A percentile compares a stretch with the other conserved stretches of the same genome.
Conservation (phyloP, 2,113 vertebrate species). For the Genyomyrus donnyi region DNA sequence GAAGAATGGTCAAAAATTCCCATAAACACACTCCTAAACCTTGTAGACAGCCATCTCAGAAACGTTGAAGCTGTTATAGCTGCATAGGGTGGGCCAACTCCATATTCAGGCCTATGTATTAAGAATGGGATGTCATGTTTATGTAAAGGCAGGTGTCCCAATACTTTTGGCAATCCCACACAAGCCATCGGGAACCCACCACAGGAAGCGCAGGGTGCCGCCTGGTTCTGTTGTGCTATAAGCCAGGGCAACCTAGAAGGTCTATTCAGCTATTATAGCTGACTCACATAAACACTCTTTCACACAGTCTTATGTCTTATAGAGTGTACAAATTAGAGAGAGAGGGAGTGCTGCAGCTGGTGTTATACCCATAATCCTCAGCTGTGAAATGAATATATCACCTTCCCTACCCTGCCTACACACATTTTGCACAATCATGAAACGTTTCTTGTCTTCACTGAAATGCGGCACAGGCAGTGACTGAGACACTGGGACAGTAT, state of each 20-base stretch:
- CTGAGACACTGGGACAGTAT: background rate
- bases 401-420: background rate
- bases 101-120: no score
- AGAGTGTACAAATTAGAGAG: background rate
- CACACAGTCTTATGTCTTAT: background rate
- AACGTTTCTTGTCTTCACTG: background rate
- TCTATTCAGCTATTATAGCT: background rate
- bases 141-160: no score
- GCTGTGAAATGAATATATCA: background rate
- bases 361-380: background rate
- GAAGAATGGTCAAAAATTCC: no score
- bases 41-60: no score
- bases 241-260: background rate
- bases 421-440: background rate
- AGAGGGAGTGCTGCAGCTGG: background rate
- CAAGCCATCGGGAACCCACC: background rate
- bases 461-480: background rate
- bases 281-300: background rate
- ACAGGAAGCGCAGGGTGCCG: background rate
- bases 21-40: no score
- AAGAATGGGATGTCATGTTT: no score
- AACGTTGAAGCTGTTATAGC: no score
- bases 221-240: background rate
- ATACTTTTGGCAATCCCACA: no score
- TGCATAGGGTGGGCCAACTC: no score